Evolutionary conservation across 1,140 invertebrate genomes (phyloP), one percentile per base, ranked within the genome.

Genomic region (Micrasema minimum): DNA sequence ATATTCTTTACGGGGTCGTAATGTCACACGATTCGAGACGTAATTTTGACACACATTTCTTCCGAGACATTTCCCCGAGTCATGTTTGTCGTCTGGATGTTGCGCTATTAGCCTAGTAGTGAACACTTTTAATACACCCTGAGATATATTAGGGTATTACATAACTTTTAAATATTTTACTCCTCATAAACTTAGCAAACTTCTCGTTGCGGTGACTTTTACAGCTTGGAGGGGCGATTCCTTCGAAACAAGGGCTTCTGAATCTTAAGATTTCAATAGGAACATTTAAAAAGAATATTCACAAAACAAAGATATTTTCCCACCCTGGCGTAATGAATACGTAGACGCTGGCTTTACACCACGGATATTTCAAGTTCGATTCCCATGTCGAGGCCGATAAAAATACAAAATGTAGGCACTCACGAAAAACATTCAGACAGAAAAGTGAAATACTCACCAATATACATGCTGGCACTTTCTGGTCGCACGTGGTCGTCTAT

Each of bases 401-500:
- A 6, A 12, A 41, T 10, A 41, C 38, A 41, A 6, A 41, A 41
- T 6, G 10, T 2, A 12, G 3, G n/a, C 41, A 12, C 16, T 43
- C 2, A 1, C 12, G 41, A 43, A 12, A n/a, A 43, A 14, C 12
- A n/a, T 43, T 4, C 18, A 14, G 18, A 14, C 43, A 2, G 9
- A 45, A n/a, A 16, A 45, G 43, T 16, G n/a, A n/a, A 45, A 26
- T 18, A 66, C 79, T 85, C 83, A 89, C 92, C 92, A 67, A 94
- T 94, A 83, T 94, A 94, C 80, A 94, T 88, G 77, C 91, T 93
- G 71, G 92, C 91, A 77, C 91, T 93, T 78, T 93, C 92, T 4
- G 91, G 87, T 69, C 90, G 87, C 18, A 96, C 93, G 79, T 94
- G 93, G 82, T 96, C 94, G 79, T 96, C 94, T 55, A 96, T 90